These are phyloP conservation scores for Macquaria australasica DNA, from an alignment of 2,113 vertebrate species.

Conservation along the genomic window DNA sequence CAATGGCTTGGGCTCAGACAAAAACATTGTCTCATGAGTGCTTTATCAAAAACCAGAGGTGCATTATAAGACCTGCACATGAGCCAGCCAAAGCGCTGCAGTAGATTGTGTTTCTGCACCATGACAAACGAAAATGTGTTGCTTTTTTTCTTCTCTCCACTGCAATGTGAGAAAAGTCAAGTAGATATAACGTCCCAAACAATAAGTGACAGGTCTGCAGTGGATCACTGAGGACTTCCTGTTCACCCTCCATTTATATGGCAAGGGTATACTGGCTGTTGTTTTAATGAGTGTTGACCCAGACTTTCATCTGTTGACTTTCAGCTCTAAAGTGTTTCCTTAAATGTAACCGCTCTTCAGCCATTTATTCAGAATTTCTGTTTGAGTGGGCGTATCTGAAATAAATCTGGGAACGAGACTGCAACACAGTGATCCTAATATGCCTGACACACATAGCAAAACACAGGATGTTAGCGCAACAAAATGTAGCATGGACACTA, in stretches of 20 bases:
- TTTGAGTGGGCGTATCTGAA: too few relatives aligned
- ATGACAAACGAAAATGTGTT: constrained; percentile 34
- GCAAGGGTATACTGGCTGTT: not conserved
- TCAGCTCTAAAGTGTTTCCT: too few relatives aligned
- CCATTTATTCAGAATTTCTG: too few relatives aligned
- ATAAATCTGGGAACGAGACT: too few relatives aligned
- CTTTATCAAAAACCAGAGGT: constrained; percentile 58
- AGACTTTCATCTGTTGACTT: too few relatives aligned
- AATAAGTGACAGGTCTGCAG: constrained; percentile 11
- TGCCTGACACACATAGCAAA: too few relatives aligned
- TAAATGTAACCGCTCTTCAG: too few relatives aligned
- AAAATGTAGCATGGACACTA: too few relatives aligned
- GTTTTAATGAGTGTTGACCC: too few relatives aligned
- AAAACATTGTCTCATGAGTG: constrained; percentile 69
- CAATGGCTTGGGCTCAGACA: constrained; percentile 41
- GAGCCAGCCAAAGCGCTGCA: constrained; percentile 60
- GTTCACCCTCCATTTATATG: constrained; percentile 7
- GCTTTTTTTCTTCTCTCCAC: not conserved
- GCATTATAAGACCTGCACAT: constrained; percentile 57
- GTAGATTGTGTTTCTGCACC: constrained; percentile 26
- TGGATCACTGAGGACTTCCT: constrained; percentile 9
- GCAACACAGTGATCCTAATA: too few relatives aligned
- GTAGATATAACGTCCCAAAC: too few relatives aligned
- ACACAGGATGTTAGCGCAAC: too few relatives aligned
- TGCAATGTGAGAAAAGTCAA: constrained; percentile 26